Base-by-base conservation (phyloP, 1,140 invertebrate species). In the Leptinotarsa defecta region DNA sequence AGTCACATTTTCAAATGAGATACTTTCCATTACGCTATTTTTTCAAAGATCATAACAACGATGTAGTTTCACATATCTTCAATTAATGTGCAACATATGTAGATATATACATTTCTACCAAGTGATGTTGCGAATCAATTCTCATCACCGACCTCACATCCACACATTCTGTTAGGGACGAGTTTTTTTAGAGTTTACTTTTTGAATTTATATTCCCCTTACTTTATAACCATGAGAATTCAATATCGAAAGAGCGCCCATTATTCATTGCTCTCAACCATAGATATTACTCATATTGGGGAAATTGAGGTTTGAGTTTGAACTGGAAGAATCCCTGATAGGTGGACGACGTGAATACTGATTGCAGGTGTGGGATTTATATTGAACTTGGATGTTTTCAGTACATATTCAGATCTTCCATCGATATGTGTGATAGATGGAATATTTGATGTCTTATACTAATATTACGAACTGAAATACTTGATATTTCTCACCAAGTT, bases 171-270 rank as follows among this genome's bases (percentile, higher is more conserved):
- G 52, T 57, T n/a, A 57, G 4, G 52, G 17, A 19, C 52, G 52
- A 57, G n/a, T 13, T 57, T 57, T 22, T 57, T 19, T 0, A 43
- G n/a, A 57, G 52, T 57, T 57, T 17, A 15, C 52, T 57, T 57
- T 19, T 57, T 4, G 52, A 57, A 57, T 57, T 57, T n/a, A 57
- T 57, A 57, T 57, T 57, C 17, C 6, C 24, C n/a, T 22, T 67
- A 17, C 19, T 67, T 24, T n/a, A 67, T 67, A 20, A 67, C 64
- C 64, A 22, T 24, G 64, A 67, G 27, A 67, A 67, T 67, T 67
- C 13, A 67, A 67, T 67, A 67, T 67, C 24, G 64, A 67, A 20
- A 67, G 64, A 67, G 27, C 27, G 27, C 22, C 27, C n/a, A 67
- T 22, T 67, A 67, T 67, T 22, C 24, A 67, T 17, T 67, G 24